Conservation (phyloP, 2,113 vertebrate genomes). For the Hippolais icterina region DNA sequence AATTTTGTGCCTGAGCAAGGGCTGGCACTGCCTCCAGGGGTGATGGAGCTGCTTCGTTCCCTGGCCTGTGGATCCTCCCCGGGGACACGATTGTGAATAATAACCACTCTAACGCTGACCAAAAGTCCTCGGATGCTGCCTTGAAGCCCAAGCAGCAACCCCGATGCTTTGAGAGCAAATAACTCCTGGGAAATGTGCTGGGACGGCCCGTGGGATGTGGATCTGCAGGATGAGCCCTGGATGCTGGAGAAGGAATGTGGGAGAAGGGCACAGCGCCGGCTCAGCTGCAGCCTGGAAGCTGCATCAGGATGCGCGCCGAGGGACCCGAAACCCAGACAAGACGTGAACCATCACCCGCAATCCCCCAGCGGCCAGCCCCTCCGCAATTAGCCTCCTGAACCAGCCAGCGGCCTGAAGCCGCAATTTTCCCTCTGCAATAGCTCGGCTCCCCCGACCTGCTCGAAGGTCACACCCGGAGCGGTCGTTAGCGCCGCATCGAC, state of each 20-base stretch:
- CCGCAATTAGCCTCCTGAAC: background rate
- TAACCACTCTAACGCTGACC: fast-evolving
- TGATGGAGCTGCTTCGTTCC: background rate
- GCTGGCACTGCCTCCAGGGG: fast-evolving
- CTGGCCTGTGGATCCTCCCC: fast-evolving
- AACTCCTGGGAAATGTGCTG: fast-evolving
- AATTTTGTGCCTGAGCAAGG: fast-evolving
- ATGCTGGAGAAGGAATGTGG: background rate
- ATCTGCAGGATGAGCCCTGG: background rate
- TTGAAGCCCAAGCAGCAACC: fast-evolving
- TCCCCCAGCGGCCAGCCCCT: background rate
- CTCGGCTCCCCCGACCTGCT: background rate
- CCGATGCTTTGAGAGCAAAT: fast-evolving
- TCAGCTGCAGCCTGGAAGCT: background rate
- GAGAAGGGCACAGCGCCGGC: background rate
- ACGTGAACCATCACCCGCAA: background rate
- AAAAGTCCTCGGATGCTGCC: background rate
- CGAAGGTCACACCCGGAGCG: background rate
- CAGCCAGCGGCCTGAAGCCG: background rate
- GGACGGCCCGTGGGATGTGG: background rate
- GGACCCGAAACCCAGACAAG: background rate
- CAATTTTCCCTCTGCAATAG: background rate
- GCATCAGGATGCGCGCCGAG: background rate
- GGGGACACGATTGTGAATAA: fast-evolving
- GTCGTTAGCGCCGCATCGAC: background rate